phyloP scores from a whole-genome alignment of 1,140 invertebrate genomes.

The Dinoponera quadriceps region DNA sequence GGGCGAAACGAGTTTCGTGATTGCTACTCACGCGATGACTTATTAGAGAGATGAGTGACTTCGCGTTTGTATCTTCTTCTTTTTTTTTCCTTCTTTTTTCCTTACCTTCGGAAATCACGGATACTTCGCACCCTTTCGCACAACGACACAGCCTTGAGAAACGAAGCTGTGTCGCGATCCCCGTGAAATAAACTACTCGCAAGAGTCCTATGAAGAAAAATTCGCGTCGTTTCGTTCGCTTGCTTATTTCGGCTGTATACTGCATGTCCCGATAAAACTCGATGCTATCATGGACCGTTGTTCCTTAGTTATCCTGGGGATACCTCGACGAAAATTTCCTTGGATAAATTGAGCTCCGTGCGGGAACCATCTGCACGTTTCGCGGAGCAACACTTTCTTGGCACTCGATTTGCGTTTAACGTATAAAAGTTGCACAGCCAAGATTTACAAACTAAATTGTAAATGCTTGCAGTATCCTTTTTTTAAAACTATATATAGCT shows the following conservation, averaged over 20 bases:
- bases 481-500: not conserved
- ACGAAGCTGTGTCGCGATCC: too few species aligned
- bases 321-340: not conserved
- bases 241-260: not conserved
- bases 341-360: not conserved
- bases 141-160: too few species aligned
- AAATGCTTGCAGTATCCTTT: not conserved
- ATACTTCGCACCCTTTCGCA: not conserved
- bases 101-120: constrained; percentile 1
- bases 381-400: not conserved
- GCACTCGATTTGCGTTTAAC: not conserved
- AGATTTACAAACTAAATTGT: not conserved
- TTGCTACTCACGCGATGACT: constrained; percentile 28
- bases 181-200: not conserved
- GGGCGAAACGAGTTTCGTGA: constrained; percentile 10
- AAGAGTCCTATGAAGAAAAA: not conserved
- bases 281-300: not conserved
- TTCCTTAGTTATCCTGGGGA: not conserved
- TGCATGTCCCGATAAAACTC: not conserved
- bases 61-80: too few species aligned
- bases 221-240: not conserved
- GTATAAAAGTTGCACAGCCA: not conserved
- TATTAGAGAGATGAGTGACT: not conserved
- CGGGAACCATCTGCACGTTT: not conserved
- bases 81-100: not conserved